Percentiles rank a stretch among this genome's conserved stretches.
Conservation (phyloP, 2,797 vertebrate species). For the Mycteria americana region DNA sequence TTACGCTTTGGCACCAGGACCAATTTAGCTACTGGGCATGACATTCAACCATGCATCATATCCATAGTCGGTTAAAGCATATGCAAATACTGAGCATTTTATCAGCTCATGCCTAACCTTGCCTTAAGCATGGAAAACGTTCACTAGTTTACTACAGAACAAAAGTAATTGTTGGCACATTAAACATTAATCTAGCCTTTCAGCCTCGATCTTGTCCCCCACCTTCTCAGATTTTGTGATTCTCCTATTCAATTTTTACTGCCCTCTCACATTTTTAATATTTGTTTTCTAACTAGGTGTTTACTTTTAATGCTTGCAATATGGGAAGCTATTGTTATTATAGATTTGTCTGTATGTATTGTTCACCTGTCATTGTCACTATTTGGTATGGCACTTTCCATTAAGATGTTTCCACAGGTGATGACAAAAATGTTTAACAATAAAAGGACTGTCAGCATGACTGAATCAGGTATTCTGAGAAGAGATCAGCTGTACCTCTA, state of each 20-base stretch:
- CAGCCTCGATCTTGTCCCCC: neutral
- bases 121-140: neutral
- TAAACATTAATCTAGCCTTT: neutral
- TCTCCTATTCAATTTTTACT: neutral
- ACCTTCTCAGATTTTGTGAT: neutral
- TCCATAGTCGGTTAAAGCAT: neutral
- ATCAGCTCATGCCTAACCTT: neutral
- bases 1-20: constrained; percentile 3
- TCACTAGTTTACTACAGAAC: neutral
- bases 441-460: neutral
- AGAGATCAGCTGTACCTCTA: neutral
- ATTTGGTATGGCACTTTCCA: neutral
- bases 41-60: neutral
- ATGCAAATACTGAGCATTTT: neutral
- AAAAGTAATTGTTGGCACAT: neutral
- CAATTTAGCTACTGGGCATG: neutral
- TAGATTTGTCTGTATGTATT: neutral
- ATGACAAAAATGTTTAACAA: neutral
- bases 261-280: neutral
- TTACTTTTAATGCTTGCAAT: neutral
- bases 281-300: neutral
- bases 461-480: neutral
- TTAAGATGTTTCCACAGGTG: neutral
- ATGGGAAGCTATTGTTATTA: neutral
- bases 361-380: neutral